Conservation (phyloP, 2,888 invertebrate species). For the Xylocampa areola region DNA sequence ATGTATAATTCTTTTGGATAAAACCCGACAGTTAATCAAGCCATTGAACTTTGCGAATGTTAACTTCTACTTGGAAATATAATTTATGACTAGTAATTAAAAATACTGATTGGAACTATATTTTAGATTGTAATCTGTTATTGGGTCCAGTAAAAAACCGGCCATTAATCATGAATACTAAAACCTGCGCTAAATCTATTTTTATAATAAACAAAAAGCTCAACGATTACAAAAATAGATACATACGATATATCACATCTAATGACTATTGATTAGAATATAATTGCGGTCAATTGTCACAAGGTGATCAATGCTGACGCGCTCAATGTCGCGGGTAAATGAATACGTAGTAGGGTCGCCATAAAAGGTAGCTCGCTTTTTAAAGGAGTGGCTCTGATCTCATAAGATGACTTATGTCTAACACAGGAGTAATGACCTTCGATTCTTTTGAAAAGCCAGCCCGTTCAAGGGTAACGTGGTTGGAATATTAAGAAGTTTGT, state of each 20-base stretch:
- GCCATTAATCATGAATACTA: constrained; percentile 8
- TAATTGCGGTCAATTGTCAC: constrained; percentile 48
- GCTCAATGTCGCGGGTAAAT: constrained; percentile 52
- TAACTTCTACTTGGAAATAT: constrained; percentile 21
- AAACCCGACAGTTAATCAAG: constrained; percentile 17
- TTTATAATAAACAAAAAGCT: too few relatives aligned
- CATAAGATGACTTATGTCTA: constrained; percentile 58
- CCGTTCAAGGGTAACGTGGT: constrained; percentile 49
- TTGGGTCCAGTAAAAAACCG: constrained; percentile 22
- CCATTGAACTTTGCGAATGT: constrained; percentile 45
- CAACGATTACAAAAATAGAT: too few relatives aligned
- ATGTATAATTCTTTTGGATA: constrained; percentile 11
- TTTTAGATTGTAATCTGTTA: constrained; percentile 21
- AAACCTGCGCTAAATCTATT: too few relatives aligned
- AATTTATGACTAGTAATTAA: constrained; percentile 27
- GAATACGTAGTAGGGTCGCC: constrained; percentile 36
- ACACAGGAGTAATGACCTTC: constrained; percentile 55
- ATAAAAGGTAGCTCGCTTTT: constrained; percentile 39
- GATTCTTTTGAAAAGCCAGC: constrained; percentile 35
- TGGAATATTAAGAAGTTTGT: constrained; percentile 22
- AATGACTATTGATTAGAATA: constrained; percentile 31
- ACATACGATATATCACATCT: constrained; percentile 19
- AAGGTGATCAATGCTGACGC: constrained; percentile 50
- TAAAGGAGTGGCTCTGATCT: constrained; percentile 61
- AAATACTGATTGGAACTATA: constrained; percentile 16